Percentiles rank a stretch among this genome's conserved stretches.
phyloP scores from a whole-genome alignment of 2,888 invertebrate genomes.

The Nomada ferruginata region DNA sequence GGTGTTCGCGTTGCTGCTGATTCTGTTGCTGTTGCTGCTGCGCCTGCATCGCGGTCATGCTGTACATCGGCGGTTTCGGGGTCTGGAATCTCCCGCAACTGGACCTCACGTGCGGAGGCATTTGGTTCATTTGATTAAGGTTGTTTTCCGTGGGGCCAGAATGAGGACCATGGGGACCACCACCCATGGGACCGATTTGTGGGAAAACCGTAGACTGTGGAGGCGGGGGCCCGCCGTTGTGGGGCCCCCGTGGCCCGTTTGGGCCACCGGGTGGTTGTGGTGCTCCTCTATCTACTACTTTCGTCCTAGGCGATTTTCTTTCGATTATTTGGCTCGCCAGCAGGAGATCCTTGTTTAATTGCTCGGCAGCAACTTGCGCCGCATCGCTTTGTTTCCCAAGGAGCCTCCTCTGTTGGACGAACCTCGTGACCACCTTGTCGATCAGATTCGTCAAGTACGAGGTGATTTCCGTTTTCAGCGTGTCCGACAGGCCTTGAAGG shows the following conservation, averaged over 20 bases:
- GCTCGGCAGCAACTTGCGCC: conserved; percentile 92
- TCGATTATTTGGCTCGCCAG: conserved; percentile 93
- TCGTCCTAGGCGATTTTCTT: conserved; percentile 92
- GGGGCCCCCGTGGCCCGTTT: conserved; percentile 83
- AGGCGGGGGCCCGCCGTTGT: conserved; percentile 83
- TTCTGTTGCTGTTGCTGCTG: conserved; percentile 86
- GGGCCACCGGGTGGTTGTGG: conserved; percentile 84
- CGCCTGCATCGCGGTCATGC: conserved; percentile 84
- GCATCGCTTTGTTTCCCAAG: conserved; percentile 92
- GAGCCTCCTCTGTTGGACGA: conserved; percentile 92
- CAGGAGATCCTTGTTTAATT: conserved; percentile 93
- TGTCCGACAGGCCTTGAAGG: conserved; percentile 95
- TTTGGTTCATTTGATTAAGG: conserved; percentile 86
- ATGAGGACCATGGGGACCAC: conserved; percentile 80
- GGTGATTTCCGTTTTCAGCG: conserved; percentile 95
- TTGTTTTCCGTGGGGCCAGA: conserved; percentile 85
- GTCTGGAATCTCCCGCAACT: conserved; percentile 92
- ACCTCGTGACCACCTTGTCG: conserved; percentile 94
- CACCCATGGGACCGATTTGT: conserved; percentile 85
- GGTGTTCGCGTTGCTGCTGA: conserved; percentile 77
- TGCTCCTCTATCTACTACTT: conserved; percentile 89
- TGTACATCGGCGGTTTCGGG: conserved; percentile 89
- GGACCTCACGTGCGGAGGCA: conserved; percentile 88
- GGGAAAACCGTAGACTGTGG: conserved; percentile 85
- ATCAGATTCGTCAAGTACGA: conserved; percentile 93